These are phyloP conservation scores for Thamnophis elegans DNA, from an alignment of 2,797 vertebrate genomes.

Conservation along the genomic window DNA sequence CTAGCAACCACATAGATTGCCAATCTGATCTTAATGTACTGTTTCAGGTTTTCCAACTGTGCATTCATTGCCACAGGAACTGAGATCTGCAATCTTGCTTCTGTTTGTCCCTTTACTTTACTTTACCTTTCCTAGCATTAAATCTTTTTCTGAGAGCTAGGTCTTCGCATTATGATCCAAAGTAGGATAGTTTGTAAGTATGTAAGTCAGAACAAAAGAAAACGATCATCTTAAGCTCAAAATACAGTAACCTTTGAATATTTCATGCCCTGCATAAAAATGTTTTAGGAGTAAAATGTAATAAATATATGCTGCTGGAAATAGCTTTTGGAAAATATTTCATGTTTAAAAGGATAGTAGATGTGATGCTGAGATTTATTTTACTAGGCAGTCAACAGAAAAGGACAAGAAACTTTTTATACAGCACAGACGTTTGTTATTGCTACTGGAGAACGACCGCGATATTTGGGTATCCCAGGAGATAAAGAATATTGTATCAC, in stretches of 20 bases:
- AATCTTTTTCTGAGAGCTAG: background rate
- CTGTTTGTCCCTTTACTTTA: background rate
- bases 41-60: background rate
- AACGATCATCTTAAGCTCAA: background rate
- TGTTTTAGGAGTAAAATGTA: background rate
- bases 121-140: background rate
- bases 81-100: background rate
- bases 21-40: background rate
- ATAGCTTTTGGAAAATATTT: background rate
- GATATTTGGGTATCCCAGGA: constrained; percentile 87
- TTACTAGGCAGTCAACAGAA: constrained; percentile 84
- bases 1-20: background rate
- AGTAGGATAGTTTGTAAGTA: background rate
- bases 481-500: constrained; percentile 95
- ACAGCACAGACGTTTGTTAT: constrained; percentile 86
- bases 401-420: constrained; percentile 86
- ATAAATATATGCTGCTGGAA: background rate
- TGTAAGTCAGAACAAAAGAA: background rate
- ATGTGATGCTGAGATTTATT: constrained; percentile 19
- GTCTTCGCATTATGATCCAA: background rate
- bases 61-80: background rate
- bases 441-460: constrained; percentile 91
- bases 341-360: background rate
- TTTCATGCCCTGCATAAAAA: background rate
- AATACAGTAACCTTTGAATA: background rate